Conservation (phyloP, 1,140 invertebrate species). For the Artemia franciscana region DNA sequence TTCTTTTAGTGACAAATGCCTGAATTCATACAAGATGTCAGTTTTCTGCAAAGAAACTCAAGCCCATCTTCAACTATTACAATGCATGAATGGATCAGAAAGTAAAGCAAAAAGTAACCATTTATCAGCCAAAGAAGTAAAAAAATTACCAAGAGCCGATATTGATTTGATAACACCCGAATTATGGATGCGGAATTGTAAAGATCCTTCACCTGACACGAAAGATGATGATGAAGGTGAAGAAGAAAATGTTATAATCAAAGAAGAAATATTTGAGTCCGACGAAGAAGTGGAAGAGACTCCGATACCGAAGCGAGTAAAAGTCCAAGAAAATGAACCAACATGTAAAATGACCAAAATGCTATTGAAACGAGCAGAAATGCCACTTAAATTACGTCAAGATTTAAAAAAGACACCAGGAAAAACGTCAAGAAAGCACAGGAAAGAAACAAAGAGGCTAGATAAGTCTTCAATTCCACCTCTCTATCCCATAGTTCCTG, state of each 20-base stretch:
- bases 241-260: background rate
- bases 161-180: constrained; percentile 16
- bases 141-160: background rate
- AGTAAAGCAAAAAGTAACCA: constrained; percentile 23
- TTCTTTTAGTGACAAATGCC: constrained; percentile 56
- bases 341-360: background rate
- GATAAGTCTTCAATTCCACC: background rate
- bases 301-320: background rate
- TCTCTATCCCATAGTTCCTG: background rate
- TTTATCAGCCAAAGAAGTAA: constrained; percentile 16
- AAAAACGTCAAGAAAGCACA: background rate
- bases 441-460: background rate
- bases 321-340: background rate
- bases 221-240: background rate
- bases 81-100: constrained; percentile 29
- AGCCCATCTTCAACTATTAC: constrained; percentile 60
- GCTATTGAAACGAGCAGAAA: background rate
- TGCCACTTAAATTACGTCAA: background rate
- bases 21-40: constrained; percentile 88
- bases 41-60: constrained; percentile 77
- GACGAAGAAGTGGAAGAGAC: background rate
- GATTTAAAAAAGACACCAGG: background rate
- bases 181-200: constrained; percentile 1
- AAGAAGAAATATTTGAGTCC: background rate
- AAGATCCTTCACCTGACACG: background rate